These are phyloP conservation scores for Girardinus metallicus DNA, from an alignment of 2,797 vertebrate genomes.

Conservation along the genomic window DNA sequence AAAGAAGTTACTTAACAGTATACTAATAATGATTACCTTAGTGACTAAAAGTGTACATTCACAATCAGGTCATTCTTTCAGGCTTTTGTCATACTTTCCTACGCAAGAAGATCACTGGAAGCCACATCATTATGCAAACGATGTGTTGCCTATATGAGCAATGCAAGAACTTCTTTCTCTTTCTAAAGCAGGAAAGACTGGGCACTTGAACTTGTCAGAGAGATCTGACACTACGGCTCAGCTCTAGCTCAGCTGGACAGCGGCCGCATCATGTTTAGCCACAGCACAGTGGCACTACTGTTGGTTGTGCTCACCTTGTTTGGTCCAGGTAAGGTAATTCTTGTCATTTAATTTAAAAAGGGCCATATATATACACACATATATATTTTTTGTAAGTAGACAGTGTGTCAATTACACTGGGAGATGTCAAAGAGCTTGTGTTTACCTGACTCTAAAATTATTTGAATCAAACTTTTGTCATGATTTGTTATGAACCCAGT, in stretches of 20 bases:
- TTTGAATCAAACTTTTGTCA: not conserved
- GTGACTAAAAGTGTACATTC: not conserved
- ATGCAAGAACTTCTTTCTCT: not conserved
- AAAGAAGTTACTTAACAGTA: not conserved
- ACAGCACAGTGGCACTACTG: conserved; percentile 10
- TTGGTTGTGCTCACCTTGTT: conserved; percentile 29
- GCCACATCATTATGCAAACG: not conserved
- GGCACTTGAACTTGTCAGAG: not conserved
- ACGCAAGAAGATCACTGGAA: not conserved
- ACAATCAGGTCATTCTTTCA: not conserved
- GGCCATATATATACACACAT: not conserved
- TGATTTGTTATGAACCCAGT: too few relatives aligned
- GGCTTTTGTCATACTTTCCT: not conserved
- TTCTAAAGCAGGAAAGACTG: not conserved
- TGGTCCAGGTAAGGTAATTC: conserved; percentile 29
- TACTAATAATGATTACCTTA: not conserved
- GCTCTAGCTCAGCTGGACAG: conserved; percentile 12
- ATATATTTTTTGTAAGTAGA: not conserved
- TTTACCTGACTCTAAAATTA: not conserved
- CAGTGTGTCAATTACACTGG: not conserved
- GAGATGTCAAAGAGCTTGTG: not conserved
- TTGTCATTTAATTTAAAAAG: not conserved
- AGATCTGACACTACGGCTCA: not conserved
- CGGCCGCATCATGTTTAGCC: conserved; percentile 41
- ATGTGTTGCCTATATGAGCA: not conserved